A percentile compares a stretch with the other conserved stretches of the same genome.
Conservation (phyloP, 1,140 invertebrate genomes). For the Camponotus pennsylvanicus region DNA sequence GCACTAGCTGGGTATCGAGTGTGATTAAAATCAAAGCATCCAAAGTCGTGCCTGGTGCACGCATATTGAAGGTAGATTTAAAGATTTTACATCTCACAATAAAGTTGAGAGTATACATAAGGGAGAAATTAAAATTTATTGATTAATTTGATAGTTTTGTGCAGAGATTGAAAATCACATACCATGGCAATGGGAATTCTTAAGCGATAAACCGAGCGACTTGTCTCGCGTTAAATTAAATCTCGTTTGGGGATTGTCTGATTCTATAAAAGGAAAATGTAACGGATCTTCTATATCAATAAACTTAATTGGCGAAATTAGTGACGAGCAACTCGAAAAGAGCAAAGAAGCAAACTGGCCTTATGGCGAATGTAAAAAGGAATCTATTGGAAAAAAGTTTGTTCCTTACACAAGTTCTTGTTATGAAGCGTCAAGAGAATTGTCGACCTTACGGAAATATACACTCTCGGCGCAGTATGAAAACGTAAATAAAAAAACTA, state of each 20-base stretch:
- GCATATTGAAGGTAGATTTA: conserved; percentile 79
- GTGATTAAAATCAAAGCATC: conserved; percentile 82
- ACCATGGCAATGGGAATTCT: conserved; percentile 83
- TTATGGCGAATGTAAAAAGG: conserved; percentile 79
- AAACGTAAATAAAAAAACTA: conserved; percentile 77
- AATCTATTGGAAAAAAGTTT: conserved; percentile 74
- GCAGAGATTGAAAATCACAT: conserved; percentile 79
- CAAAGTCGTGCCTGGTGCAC: conserved; percentile 73
- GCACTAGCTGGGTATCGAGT: conserved; percentile 79
- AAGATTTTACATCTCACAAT: background rate
- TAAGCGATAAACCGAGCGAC: conserved; percentile 80
- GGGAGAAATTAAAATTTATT: conserved; percentile 23
- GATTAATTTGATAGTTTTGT: conserved; percentile 76
- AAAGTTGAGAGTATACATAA: background rate
- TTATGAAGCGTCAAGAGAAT: conserved; percentile 82
- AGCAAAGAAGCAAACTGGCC: conserved; percentile 80
- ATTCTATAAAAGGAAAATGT: conserved; percentile 82
- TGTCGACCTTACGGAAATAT: conserved; percentile 83
- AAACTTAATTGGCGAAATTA: conserved; percentile 81
- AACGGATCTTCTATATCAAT: conserved; percentile 79
- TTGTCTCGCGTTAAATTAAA: conserved; percentile 77
- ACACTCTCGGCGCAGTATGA: conserved; percentile 76
- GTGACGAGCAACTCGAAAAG: conserved; percentile 77
- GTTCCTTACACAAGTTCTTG: conserved; percentile 82
- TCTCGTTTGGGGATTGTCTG: conserved; percentile 78